phyloP scores from a whole-genome alignment of 2,797 vertebrate genomes.

The Catamblyrhynchus diadema region DNA sequence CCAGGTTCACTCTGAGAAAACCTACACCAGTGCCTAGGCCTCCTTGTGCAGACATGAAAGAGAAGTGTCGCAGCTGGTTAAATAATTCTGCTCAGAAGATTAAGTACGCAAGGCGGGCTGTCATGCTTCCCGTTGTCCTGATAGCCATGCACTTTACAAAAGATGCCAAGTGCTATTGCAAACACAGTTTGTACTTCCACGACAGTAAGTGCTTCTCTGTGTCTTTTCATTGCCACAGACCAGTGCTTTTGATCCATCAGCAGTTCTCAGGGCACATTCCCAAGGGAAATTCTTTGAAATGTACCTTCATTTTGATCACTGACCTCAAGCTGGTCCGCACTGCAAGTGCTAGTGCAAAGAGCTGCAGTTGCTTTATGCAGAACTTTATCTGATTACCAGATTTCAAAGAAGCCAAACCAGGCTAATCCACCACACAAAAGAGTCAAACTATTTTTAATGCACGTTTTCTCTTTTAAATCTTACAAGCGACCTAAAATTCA shows the following conservation, averaged over 20 bases:
- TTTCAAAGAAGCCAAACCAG: conserved; percentile 70
- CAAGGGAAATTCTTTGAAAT: conserved; percentile 73
- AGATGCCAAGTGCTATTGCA: conserved; percentile 39
- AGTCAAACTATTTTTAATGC: conserved; percentile 57
- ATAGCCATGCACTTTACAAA: conserved; percentile 36
- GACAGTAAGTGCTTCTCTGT: conserved; percentile 45
- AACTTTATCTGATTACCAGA: conserved; percentile 73
- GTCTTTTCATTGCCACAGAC: conserved; percentile 32
- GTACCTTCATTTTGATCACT: conserved; percentile 73
- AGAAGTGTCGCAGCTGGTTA: conserved; percentile 55
- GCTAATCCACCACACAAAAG: conserved; percentile 64
- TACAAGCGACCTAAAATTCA: conserved; percentile 16
- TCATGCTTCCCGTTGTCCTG: conserved; percentile 17
- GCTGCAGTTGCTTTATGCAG: conserved; percentile 51
- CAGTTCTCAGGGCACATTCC: conserved; percentile 53
- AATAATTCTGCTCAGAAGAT: conserved; percentile 52
- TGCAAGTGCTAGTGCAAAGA: conserved; percentile 36
- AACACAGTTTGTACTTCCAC: conserved; percentile 29
- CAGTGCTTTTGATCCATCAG: conserved; percentile 63
- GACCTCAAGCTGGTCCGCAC: conserved; percentile 55
- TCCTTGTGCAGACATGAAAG: conserved; percentile 46
- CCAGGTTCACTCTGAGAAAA: background rate
- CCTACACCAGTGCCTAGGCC: conserved; percentile 14
- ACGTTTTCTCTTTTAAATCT: conserved; percentile 30
- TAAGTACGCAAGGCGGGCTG: conserved; percentile 18